phyloP scores from a whole-genome alignment of 2,113 vertebrate genomes.

The Phrynosoma blainvillii region DNA sequence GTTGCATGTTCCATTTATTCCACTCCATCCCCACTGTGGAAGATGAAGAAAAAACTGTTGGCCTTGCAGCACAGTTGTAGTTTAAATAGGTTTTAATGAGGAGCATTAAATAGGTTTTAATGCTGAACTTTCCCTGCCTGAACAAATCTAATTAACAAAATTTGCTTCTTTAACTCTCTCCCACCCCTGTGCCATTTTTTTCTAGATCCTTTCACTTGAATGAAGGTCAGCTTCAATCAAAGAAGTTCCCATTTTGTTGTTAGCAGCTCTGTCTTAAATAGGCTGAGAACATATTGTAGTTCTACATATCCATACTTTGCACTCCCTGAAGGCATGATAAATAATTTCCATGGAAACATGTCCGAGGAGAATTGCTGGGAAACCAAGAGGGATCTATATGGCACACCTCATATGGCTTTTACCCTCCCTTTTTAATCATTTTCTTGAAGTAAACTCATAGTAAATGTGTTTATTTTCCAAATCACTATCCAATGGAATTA shows the following conservation, averaged over 20 bases:
- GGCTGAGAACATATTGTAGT: constrained; percentile 61
- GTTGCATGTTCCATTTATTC: neutral
- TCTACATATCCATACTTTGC: constrained; percentile 57
- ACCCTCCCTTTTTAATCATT: constrained; percentile 36
- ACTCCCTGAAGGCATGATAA: constrained; percentile 69
- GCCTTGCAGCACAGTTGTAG: neutral
- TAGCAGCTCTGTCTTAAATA: constrained; percentile 59
- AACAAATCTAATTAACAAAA: neutral
- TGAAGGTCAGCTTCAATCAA: constrained; percentile 52
- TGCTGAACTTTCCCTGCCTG: neutral
- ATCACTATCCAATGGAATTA: constrained; percentile 1
- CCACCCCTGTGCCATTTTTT: too few relatives aligned
- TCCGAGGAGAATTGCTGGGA: constrained; percentile 68
- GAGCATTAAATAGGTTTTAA: neutral
- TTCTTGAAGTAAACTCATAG: constrained; percentile 52
- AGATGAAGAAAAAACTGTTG: neutral
- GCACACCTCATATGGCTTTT: constrained; percentile 58
- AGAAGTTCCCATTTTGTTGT: constrained; percentile 51
- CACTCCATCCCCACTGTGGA: neutral
- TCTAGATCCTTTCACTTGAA: constrained; percentile 36
- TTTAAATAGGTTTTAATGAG: neutral
- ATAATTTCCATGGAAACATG: constrained; percentile 83
- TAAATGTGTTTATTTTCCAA: constrained; percentile 48
- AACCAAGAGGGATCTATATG: constrained; percentile 64
- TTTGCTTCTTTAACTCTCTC: neutral